A percentile compares a stretch with the other conserved stretches of the same genome.
Conservation (phyloP, 2,888 invertebrate genomes). For the Drosophila melanosoma region DNA sequence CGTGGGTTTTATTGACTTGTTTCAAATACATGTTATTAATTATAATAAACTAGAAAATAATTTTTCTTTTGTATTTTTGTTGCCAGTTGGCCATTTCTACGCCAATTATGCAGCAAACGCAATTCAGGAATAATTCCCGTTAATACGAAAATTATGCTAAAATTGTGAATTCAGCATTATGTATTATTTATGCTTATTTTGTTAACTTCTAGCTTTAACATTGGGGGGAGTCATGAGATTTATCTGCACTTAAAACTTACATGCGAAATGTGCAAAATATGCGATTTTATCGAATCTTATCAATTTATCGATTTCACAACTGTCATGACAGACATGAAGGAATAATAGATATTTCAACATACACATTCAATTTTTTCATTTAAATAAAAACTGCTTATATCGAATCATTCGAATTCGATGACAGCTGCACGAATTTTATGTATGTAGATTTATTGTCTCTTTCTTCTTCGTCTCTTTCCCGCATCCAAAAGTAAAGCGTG, state of each 20-base stretch:
- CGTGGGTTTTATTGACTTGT: no score
- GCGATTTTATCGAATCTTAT: not conserved
- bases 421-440: slow-evolving; percentile 26
- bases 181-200: not conserved
- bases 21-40: no score
- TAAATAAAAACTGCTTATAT: not conserved
- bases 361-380: not conserved
- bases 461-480: not conserved
- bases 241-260: not conserved
- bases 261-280: not conserved
- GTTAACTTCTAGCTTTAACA: not conserved
- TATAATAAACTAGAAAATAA: no score
- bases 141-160: no score
- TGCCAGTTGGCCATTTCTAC: no score
- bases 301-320: not conserved
- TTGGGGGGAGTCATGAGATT: not conserved
- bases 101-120: no score
- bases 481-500: slow-evolving; percentile 16
- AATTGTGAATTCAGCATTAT: not conserved
- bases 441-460: slow-evolving; percentile 10
- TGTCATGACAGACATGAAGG: not conserved
- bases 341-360: not conserved
- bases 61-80: no score
- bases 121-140: no score
- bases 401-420: slow-evolving; percentile 10